phyloP scores from a whole-genome alignment of 2,888 invertebrate genomes.

The Apotomis capreana region DNA sequence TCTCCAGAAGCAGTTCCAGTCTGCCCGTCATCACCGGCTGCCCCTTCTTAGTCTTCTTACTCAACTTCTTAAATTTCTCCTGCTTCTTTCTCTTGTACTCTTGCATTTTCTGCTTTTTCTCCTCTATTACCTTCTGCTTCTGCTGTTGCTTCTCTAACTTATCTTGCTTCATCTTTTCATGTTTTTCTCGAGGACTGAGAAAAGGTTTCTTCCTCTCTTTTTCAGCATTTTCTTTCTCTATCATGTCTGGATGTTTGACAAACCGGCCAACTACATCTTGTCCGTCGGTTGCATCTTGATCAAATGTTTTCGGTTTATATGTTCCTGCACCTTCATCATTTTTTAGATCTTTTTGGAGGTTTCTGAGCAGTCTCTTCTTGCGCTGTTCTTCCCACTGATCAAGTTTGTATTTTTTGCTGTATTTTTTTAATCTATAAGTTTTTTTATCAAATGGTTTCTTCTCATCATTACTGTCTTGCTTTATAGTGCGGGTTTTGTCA shows the following conservation, averaged over 20 bases:
- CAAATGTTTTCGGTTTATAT: slow-evolving; percentile 79
- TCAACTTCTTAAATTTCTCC: slow-evolving; percentile 87
- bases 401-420: slow-evolving; percentile 87
- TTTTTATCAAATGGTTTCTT: slow-evolving; percentile 85
- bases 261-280: slow-evolving; percentile 61
- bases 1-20: slow-evolving; percentile 89
- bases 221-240: slow-evolving; percentile 56
- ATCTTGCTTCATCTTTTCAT: slow-evolving; percentile 81
- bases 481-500: slow-evolving; percentile 58
- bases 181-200: slow-evolving; percentile 81
- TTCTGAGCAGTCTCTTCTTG: slow-evolving; percentile 81
- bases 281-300: slow-evolving; percentile 70
- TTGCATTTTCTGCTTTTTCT: slow-evolving; percentile 85
- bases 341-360: slow-evolving; percentile 83
- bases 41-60: slow-evolving; percentile 90
- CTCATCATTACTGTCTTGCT: slow-evolving; percentile 41
- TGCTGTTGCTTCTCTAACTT: slow-evolving; percentile 80
- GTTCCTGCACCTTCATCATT: slow-evolving; percentile 72
- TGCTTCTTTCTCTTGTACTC: slow-evolving; percentile 88
- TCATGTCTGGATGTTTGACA: slow-evolving; percentile 73
- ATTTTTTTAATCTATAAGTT: slow-evolving; percentile 85
- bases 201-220: slow-evolving; percentile 57
- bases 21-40: slow-evolving; percentile 94
- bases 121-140: slow-evolving; percentile 75
- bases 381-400: slow-evolving; percentile 87